Conservation (phyloP, 1,140 invertebrate species). For the Nixonia krombeini region DNA sequence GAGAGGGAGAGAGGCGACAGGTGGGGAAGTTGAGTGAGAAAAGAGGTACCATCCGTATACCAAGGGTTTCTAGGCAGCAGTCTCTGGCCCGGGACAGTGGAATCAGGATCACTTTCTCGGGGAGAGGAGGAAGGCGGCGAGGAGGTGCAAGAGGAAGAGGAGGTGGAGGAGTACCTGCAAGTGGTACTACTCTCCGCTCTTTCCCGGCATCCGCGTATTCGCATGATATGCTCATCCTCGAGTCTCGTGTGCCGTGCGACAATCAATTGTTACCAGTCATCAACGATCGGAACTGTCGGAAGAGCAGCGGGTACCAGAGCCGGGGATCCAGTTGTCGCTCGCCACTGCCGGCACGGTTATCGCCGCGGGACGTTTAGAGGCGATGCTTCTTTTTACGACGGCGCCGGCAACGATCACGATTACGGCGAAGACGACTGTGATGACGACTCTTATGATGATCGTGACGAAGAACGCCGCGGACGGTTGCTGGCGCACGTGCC, state of each 20-base stretch:
- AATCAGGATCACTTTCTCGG: constrained; percentile 53
- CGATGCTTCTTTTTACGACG: too few species aligned
- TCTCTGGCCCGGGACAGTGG: constrained; percentile 65
- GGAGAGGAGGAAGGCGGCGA: constrained; percentile 8
- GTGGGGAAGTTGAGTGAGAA: constrained; percentile 33
- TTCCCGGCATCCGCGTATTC: not conserved
- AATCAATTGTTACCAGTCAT: not conserved
- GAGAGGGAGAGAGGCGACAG: constrained; percentile 24
- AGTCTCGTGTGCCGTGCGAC: not conserved
- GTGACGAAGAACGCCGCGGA: not conserved
- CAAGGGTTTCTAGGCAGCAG: constrained; percentile 66
- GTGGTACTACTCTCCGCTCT: constrained; percentile 2
- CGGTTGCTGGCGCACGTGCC: constrained; percentile 17
- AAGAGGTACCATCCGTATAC: constrained; percentile 57
- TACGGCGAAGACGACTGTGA: not conserved
- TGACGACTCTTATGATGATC: not conserved
- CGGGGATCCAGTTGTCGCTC: not conserved
- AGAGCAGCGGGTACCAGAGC: too few species aligned
- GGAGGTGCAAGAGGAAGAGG: too few species aligned
- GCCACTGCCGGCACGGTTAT: not conserved
- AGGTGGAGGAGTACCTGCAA: not conserved
- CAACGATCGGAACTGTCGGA: too few species aligned
- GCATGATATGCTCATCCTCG: not conserved
- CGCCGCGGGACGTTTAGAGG: not conserved
- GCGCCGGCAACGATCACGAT: not conserved